Conservation (phyloP, 2,888 invertebrate species). For the Lampropteryx suffumata region DNA sequence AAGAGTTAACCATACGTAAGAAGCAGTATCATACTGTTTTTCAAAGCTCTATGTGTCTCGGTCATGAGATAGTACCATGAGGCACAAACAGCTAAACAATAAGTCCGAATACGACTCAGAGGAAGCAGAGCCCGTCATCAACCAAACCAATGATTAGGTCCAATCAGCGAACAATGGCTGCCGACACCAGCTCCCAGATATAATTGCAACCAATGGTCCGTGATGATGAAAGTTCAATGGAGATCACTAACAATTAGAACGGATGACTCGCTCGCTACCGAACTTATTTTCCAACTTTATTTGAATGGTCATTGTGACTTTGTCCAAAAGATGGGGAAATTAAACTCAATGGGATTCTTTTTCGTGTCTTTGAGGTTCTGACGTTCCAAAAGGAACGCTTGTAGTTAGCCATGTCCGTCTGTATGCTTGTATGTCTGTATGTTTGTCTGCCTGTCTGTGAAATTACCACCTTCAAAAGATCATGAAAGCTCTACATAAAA, state of each 20-base stretch:
- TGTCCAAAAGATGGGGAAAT: neutral
- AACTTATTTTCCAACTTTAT: constrained; percentile 6
- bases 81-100: constrained; percentile 5
- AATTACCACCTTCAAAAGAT: too few species aligned
- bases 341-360: too few species aligned
- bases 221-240: constrained; percentile 3
- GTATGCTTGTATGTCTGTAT: too few species aligned
- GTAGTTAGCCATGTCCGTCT: too few species aligned
- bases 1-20: too few species aligned
- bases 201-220: constrained; percentile 11
- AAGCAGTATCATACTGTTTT: too few species aligned
- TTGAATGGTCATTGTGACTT: constrained; percentile 3
- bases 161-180: constrained; percentile 12
- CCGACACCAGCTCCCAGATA: neutral
- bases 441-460: too few species aligned
- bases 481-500: too few species aligned
- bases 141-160: constrained; percentile 7
- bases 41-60: too few species aligned
- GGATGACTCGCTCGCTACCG: constrained; percentile 22
- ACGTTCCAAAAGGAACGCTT: too few species aligned
- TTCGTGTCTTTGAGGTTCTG: too few species aligned
- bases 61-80: neutral
- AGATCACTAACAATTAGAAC: constrained; percentile 19
- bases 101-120: neutral
- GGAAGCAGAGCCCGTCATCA: neutral